Evolutionary conservation across 2,797 vertebrate genomes (phyloP).

Genomic region (Brachyrhaphis roseni): DNA sequence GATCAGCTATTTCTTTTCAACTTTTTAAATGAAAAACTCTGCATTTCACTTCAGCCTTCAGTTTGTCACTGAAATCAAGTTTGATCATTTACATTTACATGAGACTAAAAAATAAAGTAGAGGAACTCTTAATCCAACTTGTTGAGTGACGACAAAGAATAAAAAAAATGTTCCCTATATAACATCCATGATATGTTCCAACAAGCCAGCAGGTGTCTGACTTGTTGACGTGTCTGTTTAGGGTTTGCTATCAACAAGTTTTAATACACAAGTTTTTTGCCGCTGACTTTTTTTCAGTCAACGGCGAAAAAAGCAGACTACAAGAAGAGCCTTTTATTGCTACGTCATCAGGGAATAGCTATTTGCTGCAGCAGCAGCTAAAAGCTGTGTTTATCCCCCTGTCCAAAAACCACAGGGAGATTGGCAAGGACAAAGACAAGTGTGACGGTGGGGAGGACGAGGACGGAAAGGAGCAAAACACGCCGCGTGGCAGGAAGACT

Average conservation of each 20-base stretch:
- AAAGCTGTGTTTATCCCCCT: conserved; percentile 47
- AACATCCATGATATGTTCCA: background rate
- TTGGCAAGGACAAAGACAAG: conserved; percentile 97
- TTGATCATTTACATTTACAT: no score
- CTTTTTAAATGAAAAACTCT: background rate
- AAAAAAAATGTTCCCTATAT: background rate
- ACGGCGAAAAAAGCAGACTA: conserved; percentile 24
- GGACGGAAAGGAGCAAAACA: conserved; percentile 93
- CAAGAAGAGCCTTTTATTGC: conserved; percentile 39
- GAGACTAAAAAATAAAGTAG: background rate
- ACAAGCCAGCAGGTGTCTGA: conserved; percentile 1
- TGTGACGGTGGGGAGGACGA: conserved; percentile 91
- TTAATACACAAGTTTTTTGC: background rate
- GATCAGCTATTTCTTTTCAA: background rate
- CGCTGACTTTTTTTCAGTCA: background rate
- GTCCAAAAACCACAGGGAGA: conserved; percentile 77
- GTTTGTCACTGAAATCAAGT: background rate
- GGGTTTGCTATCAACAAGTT: conserved; percentile 2
- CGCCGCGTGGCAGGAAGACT: conserved; percentile 94
- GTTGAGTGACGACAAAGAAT: background rate
- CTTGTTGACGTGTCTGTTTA: conserved; percentile 21
- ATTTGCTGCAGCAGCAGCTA: conserved; percentile 39
- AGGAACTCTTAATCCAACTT: background rate
- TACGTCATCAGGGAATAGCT: conserved; percentile 54
- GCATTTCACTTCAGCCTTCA: background rate